phyloP scores from a whole-genome alignment of 2,888 invertebrate species.

The Syrphus vitripennis region DNA sequence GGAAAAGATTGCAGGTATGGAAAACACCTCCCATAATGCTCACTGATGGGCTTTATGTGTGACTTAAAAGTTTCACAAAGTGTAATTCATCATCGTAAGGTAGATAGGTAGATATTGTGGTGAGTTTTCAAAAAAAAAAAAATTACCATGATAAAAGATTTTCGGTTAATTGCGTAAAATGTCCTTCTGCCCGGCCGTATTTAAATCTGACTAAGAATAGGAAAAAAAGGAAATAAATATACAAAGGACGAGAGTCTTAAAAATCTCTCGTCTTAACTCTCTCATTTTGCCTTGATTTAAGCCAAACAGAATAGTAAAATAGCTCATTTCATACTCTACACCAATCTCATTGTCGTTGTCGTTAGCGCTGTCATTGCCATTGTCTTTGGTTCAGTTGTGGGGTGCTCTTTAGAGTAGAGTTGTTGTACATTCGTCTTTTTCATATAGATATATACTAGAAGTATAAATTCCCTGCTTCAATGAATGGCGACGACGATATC shows the following conservation, averaged over 20 bases:
- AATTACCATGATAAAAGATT: constrained; percentile 61
- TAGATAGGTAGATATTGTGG: too few species aligned
- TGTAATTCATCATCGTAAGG: constrained; percentile 62
- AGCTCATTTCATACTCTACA: constrained; percentile 5
- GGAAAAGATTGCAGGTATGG: background rate
- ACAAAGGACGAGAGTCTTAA: constrained; percentile 45
- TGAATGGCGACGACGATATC: background rate
- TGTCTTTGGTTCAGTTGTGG: background rate
- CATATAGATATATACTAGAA: too few species aligned
- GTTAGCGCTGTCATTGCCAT: background rate
- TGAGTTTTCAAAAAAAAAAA: constrained; percentile 26
- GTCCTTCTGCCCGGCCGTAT: constrained; percentile 25
- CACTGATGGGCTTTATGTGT: background rate
- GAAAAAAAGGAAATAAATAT: background rate
- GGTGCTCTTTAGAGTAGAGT: background rate
- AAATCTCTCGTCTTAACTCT: constrained; percentile 23
- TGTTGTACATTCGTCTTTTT: background rate
- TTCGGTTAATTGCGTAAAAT: constrained; percentile 45
- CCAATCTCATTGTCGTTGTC: background rate
- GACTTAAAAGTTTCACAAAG: constrained; percentile 18
- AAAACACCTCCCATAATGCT: background rate
- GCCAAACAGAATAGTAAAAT: constrained; percentile 11
- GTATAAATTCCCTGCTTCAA: background rate
- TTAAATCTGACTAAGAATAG: constrained; percentile 41
- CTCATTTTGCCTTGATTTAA: background rate